Evolutionary conservation across 1,140 invertebrate species (phyloP), one percentile per base, ranked within the genome.

Genomic region (Heterodera carotae): DNA sequence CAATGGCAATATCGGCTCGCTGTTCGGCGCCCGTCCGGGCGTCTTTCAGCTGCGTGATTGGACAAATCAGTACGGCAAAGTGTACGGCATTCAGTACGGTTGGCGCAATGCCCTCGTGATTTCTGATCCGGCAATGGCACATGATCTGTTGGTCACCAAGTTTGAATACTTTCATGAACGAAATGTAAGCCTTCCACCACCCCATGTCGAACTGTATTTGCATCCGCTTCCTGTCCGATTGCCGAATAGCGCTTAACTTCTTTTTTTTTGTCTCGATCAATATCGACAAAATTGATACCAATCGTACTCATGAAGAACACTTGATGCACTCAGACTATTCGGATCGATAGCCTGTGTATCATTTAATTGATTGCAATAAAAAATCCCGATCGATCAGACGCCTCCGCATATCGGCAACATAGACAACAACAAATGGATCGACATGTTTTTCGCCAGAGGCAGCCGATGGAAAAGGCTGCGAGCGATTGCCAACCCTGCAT

Each of bases 381-480:
- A 29, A 25, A 29, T 69, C 12, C 8, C 27, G 31, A 25, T 33
- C 18, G 34, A 84, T 36, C 69, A 85, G n/a, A n/a, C n/a, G 74
- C 39, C 43, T 43, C 48, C 39, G 6, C 80, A 82, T 27, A 83
- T 79, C 29, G 82, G 82, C 25, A 66, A 83, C 66, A 36, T 77
- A 12, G 83, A 83, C 60, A 67, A 27, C 33, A 62, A 36, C 12
- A 48, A n/a, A 22, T 66, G 75, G 43, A 80, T 84, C 5, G 77
- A 82, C 29, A 36, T 88, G 7, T 84, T 88, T 53, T 69, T 75
- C 25, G 76, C 84, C 15, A 76, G 74, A 27, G 88, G 87, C 48
- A 62, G 56, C 1, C 68, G 82, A n/a, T 90, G 89, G 89, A 88
- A 89, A 71, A 81, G 89, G 29, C 86, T 89, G 0, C 77, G 89